Percentiles rank a stretch among this genome's conserved stretches.
phyloP scores from a whole-genome alignment of 2,888 invertebrate genomes.

The Actias luna region DNA sequence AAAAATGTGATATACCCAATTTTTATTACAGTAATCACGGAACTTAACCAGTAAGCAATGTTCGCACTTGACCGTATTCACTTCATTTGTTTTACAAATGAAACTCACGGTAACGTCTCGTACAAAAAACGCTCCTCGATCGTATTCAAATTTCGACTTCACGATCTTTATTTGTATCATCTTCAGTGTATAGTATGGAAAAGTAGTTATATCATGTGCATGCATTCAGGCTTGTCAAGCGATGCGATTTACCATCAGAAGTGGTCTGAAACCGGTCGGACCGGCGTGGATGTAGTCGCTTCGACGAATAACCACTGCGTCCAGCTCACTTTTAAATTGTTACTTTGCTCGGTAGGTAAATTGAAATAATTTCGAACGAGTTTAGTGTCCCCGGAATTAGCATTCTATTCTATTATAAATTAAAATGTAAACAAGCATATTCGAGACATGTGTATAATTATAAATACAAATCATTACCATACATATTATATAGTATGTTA shows the following conservation, averaged over 20 bases:
- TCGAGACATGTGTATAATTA: not conserved
- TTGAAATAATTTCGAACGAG: conserved; percentile 37
- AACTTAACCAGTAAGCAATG: not conserved
- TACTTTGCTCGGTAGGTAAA: conserved; percentile 56
- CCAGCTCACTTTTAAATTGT: conserved; percentile 65
- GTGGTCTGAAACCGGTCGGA: conserved; percentile 73
- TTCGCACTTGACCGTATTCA: not conserved
- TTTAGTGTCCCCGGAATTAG: not conserved
- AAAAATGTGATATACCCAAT: not conserved
- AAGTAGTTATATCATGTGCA: conserved; percentile 46
- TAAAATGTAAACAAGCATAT: not conserved
- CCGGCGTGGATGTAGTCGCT: conserved; percentile 57
- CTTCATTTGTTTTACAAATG: conserved; percentile 24
- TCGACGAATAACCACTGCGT: conserved; percentile 53
- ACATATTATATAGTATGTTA: not conserved
- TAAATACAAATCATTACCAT: not conserved
- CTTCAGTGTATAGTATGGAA: conserved; percentile 31
- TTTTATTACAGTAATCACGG: not conserved
- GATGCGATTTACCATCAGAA: conserved; percentile 76
- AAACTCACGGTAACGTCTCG: not conserved
- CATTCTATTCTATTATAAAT: not conserved
- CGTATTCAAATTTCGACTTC: conserved; percentile 30
- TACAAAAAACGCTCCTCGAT: conserved; percentile 12
- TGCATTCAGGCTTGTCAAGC: conserved; percentile 65
- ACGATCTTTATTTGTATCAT: conserved; percentile 31